phyloP scores from a whole-genome alignment of 2,888 invertebrate species.

The Heteropelma amictum region DNA sequence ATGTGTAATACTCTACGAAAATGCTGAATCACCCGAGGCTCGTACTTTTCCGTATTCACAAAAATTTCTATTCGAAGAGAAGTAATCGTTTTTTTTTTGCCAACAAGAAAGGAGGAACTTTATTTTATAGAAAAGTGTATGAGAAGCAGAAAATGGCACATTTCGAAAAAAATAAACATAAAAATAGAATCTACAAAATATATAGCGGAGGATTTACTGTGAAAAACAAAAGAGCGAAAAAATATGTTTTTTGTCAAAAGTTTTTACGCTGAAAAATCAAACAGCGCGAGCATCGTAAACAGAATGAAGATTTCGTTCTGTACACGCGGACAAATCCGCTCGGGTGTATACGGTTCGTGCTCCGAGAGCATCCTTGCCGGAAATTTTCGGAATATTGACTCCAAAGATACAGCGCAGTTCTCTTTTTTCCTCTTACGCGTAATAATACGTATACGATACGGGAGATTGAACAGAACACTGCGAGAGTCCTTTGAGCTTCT shows the following conservation, averaged over 20 bases:
- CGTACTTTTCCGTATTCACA: neutral
- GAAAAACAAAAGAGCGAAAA: no score
- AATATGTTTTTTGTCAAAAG: no score
- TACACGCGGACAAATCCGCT: no score
- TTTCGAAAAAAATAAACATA: no score
- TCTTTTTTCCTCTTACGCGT: neutral
- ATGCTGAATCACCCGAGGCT: neutral
- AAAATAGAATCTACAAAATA: no score
- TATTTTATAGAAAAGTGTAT: neutral
- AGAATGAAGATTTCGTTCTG: no score
- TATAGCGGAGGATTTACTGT: no score
- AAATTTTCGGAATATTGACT: neutral
- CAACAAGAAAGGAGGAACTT: neutral
- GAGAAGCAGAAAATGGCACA: no score
- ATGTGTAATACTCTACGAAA: conserved; percentile 6
- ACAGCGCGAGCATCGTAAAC: no score
- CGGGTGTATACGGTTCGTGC: no score
- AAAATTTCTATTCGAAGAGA: neutral
- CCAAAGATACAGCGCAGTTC: neutral
- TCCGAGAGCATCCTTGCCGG: no score
- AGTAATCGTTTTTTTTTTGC: neutral
- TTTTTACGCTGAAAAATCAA: no score
- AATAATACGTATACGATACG: neutral
- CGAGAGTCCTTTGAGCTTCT: neutral
- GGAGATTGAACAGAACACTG: neutral